phyloP scores from a whole-genome alignment of 1,140 invertebrate genomes.

The Episyrphus balteatus region DNA sequence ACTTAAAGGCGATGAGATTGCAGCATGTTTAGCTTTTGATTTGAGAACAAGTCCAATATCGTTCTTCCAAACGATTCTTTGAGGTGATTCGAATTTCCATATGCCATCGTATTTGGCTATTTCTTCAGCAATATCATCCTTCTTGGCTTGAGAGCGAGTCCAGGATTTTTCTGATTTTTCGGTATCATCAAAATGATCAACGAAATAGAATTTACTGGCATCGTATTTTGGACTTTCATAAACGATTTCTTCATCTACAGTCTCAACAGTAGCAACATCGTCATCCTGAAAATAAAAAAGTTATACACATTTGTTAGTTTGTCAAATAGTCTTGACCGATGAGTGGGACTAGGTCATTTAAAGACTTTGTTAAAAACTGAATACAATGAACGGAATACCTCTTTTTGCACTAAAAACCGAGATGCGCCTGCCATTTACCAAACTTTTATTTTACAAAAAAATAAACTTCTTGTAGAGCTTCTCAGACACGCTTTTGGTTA shows the following conservation, averaged over 20 bases:
- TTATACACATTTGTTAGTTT: too few species aligned
- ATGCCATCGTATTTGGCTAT: constrained; percentile 93
- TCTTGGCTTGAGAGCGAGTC: constrained; percentile 85
- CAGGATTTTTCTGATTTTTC: constrained; percentile 66
- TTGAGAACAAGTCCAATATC: constrained; percentile 86
- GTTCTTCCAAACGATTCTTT: constrained; percentile 61
- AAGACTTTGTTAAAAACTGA: too few species aligned
- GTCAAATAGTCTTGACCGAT: too few species aligned
- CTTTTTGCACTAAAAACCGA: too few species aligned
- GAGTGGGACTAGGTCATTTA: too few species aligned
- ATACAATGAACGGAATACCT: too few species aligned
- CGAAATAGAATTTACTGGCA: constrained; percentile 57
- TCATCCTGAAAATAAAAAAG: too few species aligned
- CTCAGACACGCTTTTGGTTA: too few species aligned
- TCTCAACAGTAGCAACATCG: not conserved
- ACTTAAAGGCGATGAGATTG: constrained; percentile 72
- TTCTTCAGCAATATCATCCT: constrained; percentile 81
- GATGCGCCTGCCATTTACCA: too few species aligned
- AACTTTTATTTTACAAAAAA: too few species aligned
- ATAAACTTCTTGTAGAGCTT: too few species aligned
- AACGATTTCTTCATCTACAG: constrained; percentile 17
- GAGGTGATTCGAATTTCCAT: constrained; percentile 66
- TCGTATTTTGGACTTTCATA: constrained; percentile 51
- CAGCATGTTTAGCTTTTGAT: constrained; percentile 93
- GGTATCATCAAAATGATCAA: constrained; percentile 80